Percentiles rank a stretch among this genome's conserved stretches.
phyloP scores from a whole-genome alignment of 2,113 vertebrate genomes.

The Heterochromis multidens region DNA sequence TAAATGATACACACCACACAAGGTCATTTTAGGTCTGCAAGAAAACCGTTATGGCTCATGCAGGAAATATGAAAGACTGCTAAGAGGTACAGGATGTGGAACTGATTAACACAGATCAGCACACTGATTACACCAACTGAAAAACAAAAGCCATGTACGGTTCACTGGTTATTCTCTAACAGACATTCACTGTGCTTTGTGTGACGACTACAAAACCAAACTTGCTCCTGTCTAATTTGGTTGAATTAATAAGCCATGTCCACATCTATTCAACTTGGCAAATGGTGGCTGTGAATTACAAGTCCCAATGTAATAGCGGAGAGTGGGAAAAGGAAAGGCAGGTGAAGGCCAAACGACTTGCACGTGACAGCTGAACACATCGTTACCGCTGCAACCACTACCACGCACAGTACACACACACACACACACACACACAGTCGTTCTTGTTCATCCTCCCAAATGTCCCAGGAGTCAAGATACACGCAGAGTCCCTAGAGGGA shows the following conservation, averaged over 20 bases:
- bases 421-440: background rate
- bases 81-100: conserved; percentile 18
- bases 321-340: background rate
- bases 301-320: background rate
- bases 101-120: conserved; percentile 40
- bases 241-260: conserved; percentile 52
- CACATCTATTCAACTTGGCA: background rate
- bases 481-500: background rate
- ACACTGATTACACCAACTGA: conserved; percentile 28
- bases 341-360: background rate
- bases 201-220: conserved; percentile 17
- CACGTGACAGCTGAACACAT: background rate
- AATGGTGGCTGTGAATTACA: conserved; percentile 14
- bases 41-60: background rate
- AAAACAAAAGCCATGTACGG: conserved; percentile 46
- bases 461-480: conserved; percentile 11
- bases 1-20: conserved; percentile 19
- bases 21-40: background rate
- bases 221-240: conserved; percentile 30
- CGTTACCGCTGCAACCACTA: background rate
- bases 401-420: background rate
- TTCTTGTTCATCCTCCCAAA: background rate
- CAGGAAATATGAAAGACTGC: conserved; percentile 4
- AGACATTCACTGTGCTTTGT: conserved; percentile 8
- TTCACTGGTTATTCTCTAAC: conserved; percentile 37